phyloP scores from a whole-genome alignment of 2,888 invertebrate species.

The Aelia acuminata region DNA sequence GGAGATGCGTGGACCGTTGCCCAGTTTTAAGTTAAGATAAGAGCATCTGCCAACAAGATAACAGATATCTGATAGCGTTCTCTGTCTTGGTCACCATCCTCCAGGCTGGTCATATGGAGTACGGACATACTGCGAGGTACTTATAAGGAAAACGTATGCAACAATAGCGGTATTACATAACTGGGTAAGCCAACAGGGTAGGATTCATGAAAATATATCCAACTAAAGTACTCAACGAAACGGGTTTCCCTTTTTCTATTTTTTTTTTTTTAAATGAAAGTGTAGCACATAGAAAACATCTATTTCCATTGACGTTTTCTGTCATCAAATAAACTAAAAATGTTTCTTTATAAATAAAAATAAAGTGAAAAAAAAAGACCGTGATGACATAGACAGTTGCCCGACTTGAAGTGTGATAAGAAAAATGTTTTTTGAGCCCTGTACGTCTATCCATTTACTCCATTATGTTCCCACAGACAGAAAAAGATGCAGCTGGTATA shows the following conservation, averaged over 20 bases:
- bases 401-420: background rate
- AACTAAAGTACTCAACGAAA: too few relatives aligned
- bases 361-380: background rate
- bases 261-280: too few relatives aligned
- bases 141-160: background rate
- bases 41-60: conserved; percentile 9
- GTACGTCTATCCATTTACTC: conserved; percentile 16
- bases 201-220: too few relatives aligned
- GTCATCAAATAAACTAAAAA: background rate
- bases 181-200: background rate
- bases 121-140: background rate
- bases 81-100: background rate
- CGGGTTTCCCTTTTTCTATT: too few relatives aligned
- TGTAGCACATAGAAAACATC: too few relatives aligned
- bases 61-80: background rate
- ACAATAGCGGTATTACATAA: background rate
- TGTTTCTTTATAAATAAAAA: background rate
- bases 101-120: background rate
- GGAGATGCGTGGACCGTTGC: conserved; percentile 23
- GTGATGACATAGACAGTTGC: conserved; percentile 16
- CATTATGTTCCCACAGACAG: conserved; percentile 35
- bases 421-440: background rate
- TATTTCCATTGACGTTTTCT: background rate
- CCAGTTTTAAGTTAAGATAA: background rate
- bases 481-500: conserved; percentile 41